Base-by-base conservation (phyloP, 2,888 invertebrate genomes). In the Seira sanloemensis region DNA sequence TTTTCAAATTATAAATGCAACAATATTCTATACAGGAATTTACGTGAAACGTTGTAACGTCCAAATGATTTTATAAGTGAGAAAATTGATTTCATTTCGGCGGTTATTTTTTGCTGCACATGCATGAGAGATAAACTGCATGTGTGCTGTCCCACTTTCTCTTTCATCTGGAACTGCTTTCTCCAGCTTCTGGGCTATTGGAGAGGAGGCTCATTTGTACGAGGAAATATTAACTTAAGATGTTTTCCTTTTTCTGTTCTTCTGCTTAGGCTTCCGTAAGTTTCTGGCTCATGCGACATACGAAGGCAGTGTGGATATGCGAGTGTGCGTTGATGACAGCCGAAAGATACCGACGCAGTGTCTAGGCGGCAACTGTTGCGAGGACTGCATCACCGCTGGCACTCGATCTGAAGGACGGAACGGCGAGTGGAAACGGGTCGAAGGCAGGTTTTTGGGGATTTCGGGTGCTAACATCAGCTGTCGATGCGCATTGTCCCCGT, bases 401-500 rank as follows among this genome's bases (percentile, higher is more conserved):
- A 78, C 76, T 71, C 85, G 83, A 68, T 37, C 82, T 24, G 81
- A 68, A 25, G 50, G 72, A 46, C 18, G 71, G 9, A 80, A 71
- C 65, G 83, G 85, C 85, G 85, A 87, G 88, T 92, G 92, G 91
- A 90, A 91, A 73, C 94, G 93, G 16, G 92, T 96, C 16, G 92
- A 93, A 81, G 96, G 96, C 0, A 94, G 93, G 91, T 95, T 94
- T 91, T 94, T 95, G 89, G 95, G 95, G 93, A 94, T 96, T 18
- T 95, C 94, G 89, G 94, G 94, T 71, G 95, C 95, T 23, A 95
- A 95, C 90, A 94, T 96, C 68, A 94, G 94, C 58, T 96, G 96
- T 90, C 94, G 95, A 25, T 96, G 96, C 90, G 92, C 93, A 19
- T 93, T 95, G 86, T 94, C 94, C 90, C 95, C 95, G 0, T 93